Conservation (phyloP, 2,113 vertebrate genomes). For the Larimichthys crocea region DNA sequence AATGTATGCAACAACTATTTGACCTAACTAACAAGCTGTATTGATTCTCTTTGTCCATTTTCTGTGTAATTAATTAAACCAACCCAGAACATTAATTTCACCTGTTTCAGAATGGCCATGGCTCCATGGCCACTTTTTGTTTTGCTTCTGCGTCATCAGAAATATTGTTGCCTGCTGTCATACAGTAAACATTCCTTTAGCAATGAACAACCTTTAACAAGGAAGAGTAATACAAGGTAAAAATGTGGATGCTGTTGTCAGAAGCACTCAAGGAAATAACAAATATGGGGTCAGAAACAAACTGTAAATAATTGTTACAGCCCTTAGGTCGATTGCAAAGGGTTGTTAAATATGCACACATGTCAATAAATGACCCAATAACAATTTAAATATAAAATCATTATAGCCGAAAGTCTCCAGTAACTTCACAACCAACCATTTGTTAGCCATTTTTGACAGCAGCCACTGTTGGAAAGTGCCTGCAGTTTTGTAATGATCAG, state of each 20-base stretch:
- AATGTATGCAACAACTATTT: conserved; percentile 26
- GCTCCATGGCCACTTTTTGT: neutral
- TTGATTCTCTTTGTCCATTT: conserved; percentile 25
- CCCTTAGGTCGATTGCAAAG: neutral
- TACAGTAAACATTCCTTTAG: conserved; percentile 20
- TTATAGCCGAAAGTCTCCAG: conserved; percentile 4
- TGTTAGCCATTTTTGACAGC: conserved; percentile 9
- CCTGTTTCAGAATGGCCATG: neutral
- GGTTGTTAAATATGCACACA: conserved; percentile 31
- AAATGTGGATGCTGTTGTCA: neutral
- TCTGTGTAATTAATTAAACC: conserved; percentile 31
- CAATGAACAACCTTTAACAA: neutral
- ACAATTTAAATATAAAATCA: conserved; percentile 12
- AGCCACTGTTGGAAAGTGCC: neutral
- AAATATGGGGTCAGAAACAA: neutral
- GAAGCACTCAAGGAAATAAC: conserved; percentile 26
- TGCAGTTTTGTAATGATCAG: neutral
- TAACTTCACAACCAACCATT: conserved; percentile 29
- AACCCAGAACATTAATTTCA: neutral
- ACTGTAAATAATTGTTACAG: conserved; percentile 3
- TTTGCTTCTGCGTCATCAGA: neutral
- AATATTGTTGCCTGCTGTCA: neutral
- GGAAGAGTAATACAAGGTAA: neutral
- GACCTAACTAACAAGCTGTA: conserved; percentile 25
- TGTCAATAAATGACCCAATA: conserved; percentile 23